phyloP scores from a whole-genome alignment of 2,797 vertebrate genomes.

The Uromys caudimaculatus region DNA sequence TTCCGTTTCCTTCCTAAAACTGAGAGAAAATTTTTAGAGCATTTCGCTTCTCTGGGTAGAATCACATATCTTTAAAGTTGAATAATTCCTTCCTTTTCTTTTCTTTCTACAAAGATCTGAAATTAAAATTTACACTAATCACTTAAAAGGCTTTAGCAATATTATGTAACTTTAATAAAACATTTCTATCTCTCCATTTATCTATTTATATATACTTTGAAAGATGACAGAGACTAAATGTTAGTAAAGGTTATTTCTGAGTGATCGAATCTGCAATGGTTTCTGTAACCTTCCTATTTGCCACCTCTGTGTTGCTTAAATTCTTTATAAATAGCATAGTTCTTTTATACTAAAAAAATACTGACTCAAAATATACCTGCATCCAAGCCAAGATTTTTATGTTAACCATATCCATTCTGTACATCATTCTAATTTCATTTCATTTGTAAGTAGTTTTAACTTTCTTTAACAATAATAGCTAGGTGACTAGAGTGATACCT shows the following conservation, averaged over 20 bases:
- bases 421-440: not conserved
- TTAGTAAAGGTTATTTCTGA: not conserved
- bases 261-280: not conserved
- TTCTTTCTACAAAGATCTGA: not conserved
- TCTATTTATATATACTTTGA: not conserved
- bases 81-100: not conserved
- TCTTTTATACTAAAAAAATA: not conserved
- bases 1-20: not conserved
- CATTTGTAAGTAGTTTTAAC: not conserved
- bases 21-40: not conserved
- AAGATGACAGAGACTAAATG: not conserved
- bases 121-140: not conserved
- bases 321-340: not conserved
- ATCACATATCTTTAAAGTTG: not conserved
- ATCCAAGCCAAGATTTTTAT: not conserved
- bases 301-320: not conserved
- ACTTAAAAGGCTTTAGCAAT: not conserved
- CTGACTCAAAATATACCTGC: not conserved
- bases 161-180: slow-evolving; percentile 6
- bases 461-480: not conserved
- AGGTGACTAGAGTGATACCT: not conserved
- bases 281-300: slow-evolving; percentile 1
- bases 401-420: not conserved
- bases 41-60: not conserved
- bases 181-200: not conserved